phyloP scores from a whole-genome alignment of 1,140 invertebrate species.

The Musca domestica region DNA sequence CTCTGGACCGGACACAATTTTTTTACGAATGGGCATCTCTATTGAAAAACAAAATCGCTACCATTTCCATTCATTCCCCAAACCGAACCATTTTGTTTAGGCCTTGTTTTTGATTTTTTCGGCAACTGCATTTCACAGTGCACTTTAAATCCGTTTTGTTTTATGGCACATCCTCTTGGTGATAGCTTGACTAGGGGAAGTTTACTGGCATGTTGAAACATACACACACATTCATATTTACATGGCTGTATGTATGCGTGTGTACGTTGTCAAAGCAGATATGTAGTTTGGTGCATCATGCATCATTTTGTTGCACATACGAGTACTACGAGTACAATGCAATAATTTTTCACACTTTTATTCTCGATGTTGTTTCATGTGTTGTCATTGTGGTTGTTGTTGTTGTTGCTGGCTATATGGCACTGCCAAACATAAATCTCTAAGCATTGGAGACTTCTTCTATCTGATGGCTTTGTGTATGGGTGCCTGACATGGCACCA shows the following conservation, averaged over 20 bases:
- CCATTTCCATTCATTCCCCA: too few species aligned
- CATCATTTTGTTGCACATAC: conserved; percentile 12
- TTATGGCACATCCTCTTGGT: conserved; percentile 3
- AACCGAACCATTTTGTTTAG: too few species aligned
- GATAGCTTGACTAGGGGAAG: not conserved
- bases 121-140: conserved; percentile 15
- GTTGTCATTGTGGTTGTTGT: not conserved
- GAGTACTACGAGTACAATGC: not conserved
- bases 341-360: conserved; percentile 19
- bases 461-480: not conserved
- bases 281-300: conserved; percentile 8
- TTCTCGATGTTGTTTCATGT: not conserved
- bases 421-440: conserved; percentile 15
- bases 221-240: too few species aligned
- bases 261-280: not conserved
- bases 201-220: not conserved
- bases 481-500: too few species aligned
- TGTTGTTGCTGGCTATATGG: not conserved
- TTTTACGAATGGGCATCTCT: too few species aligned
- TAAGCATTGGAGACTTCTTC: not conserved
- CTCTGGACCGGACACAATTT: too few species aligned
- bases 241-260: not conserved
- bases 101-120: not conserved
- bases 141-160: conserved; percentile 12
- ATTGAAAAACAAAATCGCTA: too few species aligned